These are phyloP conservation scores for Pampusana beccarii DNA, from an alignment of 2,113 vertebrate genomes.

Conservation along the genomic window DNA sequence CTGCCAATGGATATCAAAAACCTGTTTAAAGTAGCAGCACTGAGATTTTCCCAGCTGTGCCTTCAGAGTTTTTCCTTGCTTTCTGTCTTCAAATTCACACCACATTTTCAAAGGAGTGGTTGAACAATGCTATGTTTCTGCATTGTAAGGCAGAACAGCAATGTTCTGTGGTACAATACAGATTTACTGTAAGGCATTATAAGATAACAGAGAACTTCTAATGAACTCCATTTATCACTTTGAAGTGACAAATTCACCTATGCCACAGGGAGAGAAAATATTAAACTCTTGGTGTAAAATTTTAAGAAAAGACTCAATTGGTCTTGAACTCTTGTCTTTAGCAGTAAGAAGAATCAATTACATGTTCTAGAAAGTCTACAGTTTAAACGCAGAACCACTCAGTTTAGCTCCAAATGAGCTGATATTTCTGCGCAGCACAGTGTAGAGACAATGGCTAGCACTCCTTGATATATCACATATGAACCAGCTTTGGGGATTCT, in stretches of 20 bases:
- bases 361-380: neutral
- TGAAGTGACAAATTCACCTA: neutral
- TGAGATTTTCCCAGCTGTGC: neutral
- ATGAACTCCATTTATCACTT: constrained; percentile 15
- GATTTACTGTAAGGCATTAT: neutral
- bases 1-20: neutral
- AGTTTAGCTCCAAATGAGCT: neutral
- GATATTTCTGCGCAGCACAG: neutral
- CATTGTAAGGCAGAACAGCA: neutral
- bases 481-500: neutral
- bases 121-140: neutral
- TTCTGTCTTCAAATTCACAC: neutral
- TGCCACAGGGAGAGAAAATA: neutral
- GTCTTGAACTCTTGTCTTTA: neutral
- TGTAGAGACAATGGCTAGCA: accelerated
- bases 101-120: neutral
- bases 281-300: neutral
- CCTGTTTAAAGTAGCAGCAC: neutral
- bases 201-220: neutral
- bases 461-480: neutral
- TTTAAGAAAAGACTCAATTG: neutral
- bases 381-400: neutral
- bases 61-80: neutral
- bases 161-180: neutral
- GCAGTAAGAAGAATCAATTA: neutral